Conservation (phyloP, 2,113 vertebrate species). For the Ramphastos sulfuratus region DNA sequence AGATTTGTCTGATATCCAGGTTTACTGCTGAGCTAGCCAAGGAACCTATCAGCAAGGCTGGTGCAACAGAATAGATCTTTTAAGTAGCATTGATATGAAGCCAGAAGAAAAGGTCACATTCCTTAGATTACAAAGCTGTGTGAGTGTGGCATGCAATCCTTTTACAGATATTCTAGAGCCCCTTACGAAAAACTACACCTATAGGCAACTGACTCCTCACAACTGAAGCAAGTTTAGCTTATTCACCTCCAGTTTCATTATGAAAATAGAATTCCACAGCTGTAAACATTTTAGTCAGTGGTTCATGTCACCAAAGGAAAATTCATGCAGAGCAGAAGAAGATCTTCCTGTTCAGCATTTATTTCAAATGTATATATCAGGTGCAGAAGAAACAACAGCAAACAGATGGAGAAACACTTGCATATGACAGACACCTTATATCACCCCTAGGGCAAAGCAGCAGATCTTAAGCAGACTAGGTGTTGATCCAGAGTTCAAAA, state of each 20-base stretch:
- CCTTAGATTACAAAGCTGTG: neutral
- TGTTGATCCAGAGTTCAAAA: neutral
- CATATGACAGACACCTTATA: neutral
- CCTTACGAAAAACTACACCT: neutral
- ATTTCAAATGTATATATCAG: neutral
- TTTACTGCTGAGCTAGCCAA: neutral
- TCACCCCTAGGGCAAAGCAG: neutral
- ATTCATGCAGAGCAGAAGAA: neutral
- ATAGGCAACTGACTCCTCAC: neutral
- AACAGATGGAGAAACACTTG: neutral
- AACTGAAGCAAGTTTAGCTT: neutral
- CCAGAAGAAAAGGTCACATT: neutral
- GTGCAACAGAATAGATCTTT: neutral
- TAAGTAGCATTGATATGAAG: neutral
- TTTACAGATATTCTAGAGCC: neutral
- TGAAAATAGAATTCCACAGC: neutral
- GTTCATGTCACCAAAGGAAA: neutral
- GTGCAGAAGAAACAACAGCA: neutral
- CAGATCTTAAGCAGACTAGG: neutral
- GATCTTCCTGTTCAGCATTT: neutral
- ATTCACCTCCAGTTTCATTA: neutral
- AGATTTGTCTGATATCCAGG: neutral
- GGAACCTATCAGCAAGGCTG: neutral
- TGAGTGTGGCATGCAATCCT: neutral
- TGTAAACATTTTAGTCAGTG: neutral